Base-by-base conservation (phyloP, 2,888 invertebrate species). In the Catotricha subobsoleta region DNA sequence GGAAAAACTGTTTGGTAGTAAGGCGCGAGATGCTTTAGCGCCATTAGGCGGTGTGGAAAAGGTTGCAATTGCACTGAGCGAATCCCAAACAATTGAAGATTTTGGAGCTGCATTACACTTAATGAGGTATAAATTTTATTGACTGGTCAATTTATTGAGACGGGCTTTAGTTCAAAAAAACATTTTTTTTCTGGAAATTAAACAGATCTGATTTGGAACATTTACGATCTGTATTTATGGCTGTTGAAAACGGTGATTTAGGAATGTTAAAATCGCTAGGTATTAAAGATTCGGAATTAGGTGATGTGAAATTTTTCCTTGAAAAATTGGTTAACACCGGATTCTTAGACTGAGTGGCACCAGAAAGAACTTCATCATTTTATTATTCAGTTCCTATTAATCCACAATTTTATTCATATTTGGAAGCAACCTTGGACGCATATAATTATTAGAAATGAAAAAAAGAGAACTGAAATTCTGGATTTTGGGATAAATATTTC, bases 301-400 rank as follows among this genome's bases (percentile, higher is more conserved):
- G 90, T 15, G 91, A 92, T 58, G 90, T 92, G 42, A 91, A 91
- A 60, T 91, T 91, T 68, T 92, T 92, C 72, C 72, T 92, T 55
- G 91, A 91, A 69, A 90, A 91, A 65, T 72, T 92, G 55, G 88
- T 91, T 45, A 88, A 88, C 65, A 92, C 91, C 50, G 91, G 91
- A 52, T 92, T 92, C 68, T 77, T 92, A 65, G 90, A 91, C 71
- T 91, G 81, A 81, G 72, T 72, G 68, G 71, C 69, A 63, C 72
- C 72, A 69, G 74, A 74, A 71, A 72, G 72, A 60, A 72, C 72
- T 72, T 74, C 77, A 72, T 71, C 73, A 59, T 72, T 72, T 66
- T 76, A 76, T 64, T 72, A 73, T 62, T 67, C 77, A 65, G 70
- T 72, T 58, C 78, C 77, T 54, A 68, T 78, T 50, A 77, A 74